A percentile compares a stretch with the other conserved stretches of the same genome.
Evolutionary conservation across 2,888 invertebrate genomes (phyloP).

Genomic region (Drosophila flavopinicola): DNA sequence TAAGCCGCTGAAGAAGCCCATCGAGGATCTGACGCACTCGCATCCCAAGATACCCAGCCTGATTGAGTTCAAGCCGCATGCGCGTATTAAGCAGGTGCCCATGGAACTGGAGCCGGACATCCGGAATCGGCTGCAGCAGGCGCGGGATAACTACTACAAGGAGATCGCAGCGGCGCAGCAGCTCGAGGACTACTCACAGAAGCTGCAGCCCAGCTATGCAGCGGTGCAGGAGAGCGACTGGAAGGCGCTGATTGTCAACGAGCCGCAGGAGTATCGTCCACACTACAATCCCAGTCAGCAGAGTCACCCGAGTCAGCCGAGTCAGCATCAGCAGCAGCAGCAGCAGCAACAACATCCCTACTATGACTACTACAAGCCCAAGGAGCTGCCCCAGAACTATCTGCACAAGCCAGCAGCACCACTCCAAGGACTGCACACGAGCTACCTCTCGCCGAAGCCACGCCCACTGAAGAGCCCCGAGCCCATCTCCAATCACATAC

Average conservation of each 20-base stretch:
- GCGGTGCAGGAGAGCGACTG: slow-evolving; percentile 79
- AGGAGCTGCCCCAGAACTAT: slow-evolving; percentile 60
- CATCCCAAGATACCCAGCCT: slow-evolving; percentile 82
- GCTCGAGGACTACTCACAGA: slow-evolving; percentile 51
- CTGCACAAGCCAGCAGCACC: slow-evolving; percentile 54
- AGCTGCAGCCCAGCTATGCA: slow-evolving; percentile 63
- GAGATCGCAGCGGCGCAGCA: slow-evolving; percentile 71
- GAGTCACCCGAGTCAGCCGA: no score
- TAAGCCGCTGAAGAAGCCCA: slow-evolving; percentile 74
- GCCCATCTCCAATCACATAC: slow-evolving; percentile 68
- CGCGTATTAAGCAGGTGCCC: slow-evolving; percentile 82
- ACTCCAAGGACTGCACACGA: slow-evolving; percentile 62
- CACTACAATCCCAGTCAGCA: slow-evolving; percentile 52
- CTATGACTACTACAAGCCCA: slow-evolving; percentile 70
- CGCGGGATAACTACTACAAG: slow-evolving; percentile 78
- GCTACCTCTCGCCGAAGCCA: slow-evolving; percentile 72
- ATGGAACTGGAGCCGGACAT: slow-evolving; percentile 82
- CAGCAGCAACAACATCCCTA: slow-evolving; percentile 52
- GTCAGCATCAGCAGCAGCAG: slow-evolving; percentile 44
- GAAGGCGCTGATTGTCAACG: slow-evolving; percentile 79
- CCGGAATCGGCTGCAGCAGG: slow-evolving; percentile 67
- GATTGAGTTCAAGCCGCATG: slow-evolving; percentile 83
- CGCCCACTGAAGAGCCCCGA: slow-evolving; percentile 70
- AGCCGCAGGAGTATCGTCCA: slow-evolving; percentile 65
- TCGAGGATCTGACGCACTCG: slow-evolving; percentile 82